A percentile compares a stretch with the other conserved stretches of the same genome.
These are phyloP conservation scores for Melanophora roralis DNA, from an alignment of 2,888 invertebrate genomes.

Conservation along the genomic window DNA sequence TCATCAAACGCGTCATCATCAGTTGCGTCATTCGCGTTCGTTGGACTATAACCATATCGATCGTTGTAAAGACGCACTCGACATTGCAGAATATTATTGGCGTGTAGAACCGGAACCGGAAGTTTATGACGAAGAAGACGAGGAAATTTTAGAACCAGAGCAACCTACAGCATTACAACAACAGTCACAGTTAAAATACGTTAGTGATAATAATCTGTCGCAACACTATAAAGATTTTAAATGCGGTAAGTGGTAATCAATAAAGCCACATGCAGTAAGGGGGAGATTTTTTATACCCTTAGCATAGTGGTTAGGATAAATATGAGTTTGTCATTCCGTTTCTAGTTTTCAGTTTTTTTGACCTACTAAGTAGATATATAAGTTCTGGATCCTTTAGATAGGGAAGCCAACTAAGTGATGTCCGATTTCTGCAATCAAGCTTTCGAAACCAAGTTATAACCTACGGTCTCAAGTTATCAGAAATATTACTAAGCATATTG, in stretches of 20 bases:
- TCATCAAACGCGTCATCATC: slow-evolving; percentile 62
- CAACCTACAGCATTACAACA: slow-evolving; percentile 33
- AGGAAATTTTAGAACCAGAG: slow-evolving; percentile 54
- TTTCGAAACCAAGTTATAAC: no score
- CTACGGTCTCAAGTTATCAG: no score
- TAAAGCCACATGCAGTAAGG: no score
- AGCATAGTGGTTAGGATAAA: no score
- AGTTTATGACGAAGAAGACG: slow-evolving; percentile 64
- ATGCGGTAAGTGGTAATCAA: slow-evolving; percentile 43
- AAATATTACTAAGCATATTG: no score
- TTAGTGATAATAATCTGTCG: slow-evolving; percentile 51
- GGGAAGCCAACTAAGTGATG: no score
- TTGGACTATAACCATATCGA: slow-evolving; percentile 74
- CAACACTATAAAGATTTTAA: slow-evolving; percentile 58
- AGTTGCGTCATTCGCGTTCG: slow-evolving; percentile 74
- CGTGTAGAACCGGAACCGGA: slow-evolving; percentile 74
- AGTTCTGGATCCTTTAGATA: no score
- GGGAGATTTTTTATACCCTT: no score
- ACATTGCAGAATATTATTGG: slow-evolving; percentile 76
- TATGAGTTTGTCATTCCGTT: no score
- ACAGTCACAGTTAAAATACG: slow-evolving; percentile 57
- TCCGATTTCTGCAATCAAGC: no score
- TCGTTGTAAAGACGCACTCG: slow-evolving; percentile 71
- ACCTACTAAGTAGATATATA: no score
- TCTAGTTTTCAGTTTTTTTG: no score